phyloP scores from a whole-genome alignment of 2,113 vertebrate genomes.

The Neodon shergylaensis region DNA sequence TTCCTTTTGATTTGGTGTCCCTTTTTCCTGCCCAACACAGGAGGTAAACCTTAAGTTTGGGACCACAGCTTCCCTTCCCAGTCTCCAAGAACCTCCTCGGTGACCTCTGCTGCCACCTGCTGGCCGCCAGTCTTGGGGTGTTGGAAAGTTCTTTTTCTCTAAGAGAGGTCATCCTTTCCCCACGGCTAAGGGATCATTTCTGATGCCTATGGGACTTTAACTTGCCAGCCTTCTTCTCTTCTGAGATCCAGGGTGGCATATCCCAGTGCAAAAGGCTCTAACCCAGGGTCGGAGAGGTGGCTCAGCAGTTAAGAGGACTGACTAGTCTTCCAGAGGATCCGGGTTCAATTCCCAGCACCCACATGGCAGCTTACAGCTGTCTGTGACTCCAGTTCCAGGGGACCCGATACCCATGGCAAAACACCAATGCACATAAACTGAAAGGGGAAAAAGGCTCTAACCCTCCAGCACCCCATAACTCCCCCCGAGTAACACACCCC shows the following conservation, averaged over 20 bases:
- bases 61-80: background rate
- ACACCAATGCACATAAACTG: too few relatives aligned
- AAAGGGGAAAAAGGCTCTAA: background rate
- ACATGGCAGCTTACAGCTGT: too few relatives aligned
- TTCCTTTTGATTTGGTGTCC: background rate
- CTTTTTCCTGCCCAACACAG: background rate
- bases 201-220: background rate
- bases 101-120: constrained; percentile 71
- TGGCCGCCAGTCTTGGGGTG: background rate
- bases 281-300: too few relatives aligned
- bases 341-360: too few relatives aligned
- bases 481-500: background rate
- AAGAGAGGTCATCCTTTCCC: background rate
- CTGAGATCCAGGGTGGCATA: background rate
- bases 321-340: too few relatives aligned
- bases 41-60: background rate
- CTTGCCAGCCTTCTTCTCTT: background rate
- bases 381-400: too few relatives aligned
- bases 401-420: too few relatives aligned
- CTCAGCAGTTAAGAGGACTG: too few relatives aligned
- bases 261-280: background rate
- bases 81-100: background rate
- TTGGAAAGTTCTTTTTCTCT: background rate
- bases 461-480: background rate
- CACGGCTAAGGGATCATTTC: background rate